phyloP scores from a whole-genome alignment of 2,888 invertebrate species.

The Melanchra persicariae region DNA sequence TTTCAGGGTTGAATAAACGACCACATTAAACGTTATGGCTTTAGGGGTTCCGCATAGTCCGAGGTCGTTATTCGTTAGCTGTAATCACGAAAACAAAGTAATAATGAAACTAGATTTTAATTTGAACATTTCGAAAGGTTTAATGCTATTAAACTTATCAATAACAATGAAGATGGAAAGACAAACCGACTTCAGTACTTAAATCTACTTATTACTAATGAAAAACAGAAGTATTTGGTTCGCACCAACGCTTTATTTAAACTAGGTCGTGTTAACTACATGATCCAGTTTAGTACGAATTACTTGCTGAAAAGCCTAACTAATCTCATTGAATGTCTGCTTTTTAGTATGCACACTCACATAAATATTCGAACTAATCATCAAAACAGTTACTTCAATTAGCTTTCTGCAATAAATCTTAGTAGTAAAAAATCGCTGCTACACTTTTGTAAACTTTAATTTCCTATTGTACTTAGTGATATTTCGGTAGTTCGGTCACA shows the following conservation, averaged over 20 bases:
- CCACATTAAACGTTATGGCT: slow-evolving; percentile 45
- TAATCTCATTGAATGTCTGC: slow-evolving; percentile 8
- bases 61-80: slow-evolving; percentile 29
- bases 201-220: not conserved
- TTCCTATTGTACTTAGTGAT: not conserved
- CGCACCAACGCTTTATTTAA: not conserved
- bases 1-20: slow-evolving; percentile 36
- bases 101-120: slow-evolving; percentile 46
- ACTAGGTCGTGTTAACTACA: slow-evolving; percentile 1
- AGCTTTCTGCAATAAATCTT: not conserved
- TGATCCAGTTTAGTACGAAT: slow-evolving; percentile 15
- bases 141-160: not conserved
- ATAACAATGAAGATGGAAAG: not conserved
- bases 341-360: slow-evolving; percentile 4
- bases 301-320: slow-evolving; percentile 11
- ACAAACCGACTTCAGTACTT: not conserved
- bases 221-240: not conserved
- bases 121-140: slow-evolving; percentile 14
- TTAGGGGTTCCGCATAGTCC: slow-evolving; percentile 35
- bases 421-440: not conserved
- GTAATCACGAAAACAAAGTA: slow-evolving; percentile 40
- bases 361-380: not conserved
- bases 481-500: not conserved
- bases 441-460: not conserved
- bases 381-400: slow-evolving; percentile 26